These are phyloP conservation scores for Fringilla coelebs DNA, from an alignment of 2,797 vertebrate genomes.

Conservation along the genomic window DNA sequence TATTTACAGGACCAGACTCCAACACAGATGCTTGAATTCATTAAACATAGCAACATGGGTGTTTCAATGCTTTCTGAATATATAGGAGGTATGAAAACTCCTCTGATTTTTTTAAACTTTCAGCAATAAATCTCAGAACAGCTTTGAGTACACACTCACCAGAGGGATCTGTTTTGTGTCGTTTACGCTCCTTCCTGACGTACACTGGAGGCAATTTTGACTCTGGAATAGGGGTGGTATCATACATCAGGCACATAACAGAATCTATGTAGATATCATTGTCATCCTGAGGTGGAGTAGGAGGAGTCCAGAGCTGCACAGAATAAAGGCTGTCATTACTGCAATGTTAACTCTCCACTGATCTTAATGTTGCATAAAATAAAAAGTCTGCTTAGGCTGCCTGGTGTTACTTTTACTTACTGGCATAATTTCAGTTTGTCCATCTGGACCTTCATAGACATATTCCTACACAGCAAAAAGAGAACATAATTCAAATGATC, in stretches of 20 bases:
- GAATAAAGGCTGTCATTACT: background rate
- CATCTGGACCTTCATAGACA: slow-evolving; percentile 88
- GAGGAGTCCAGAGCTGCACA: slow-evolving; percentile 90
- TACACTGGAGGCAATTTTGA: slow-evolving; percentile 89
- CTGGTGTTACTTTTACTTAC: slow-evolving; percentile 70
- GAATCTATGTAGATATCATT: slow-evolving; percentile 94
- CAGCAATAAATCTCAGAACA: background rate
- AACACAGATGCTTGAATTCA: background rate
- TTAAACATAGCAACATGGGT: background rate
- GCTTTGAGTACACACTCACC: slow-evolving; percentile 66
- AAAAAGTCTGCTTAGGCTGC: background rate
- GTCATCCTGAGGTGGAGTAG: slow-evolving; percentile 92
- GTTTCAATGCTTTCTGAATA: background rate
- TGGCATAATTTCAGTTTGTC: slow-evolving; percentile 94
- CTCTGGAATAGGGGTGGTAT: slow-evolving; percentile 87
- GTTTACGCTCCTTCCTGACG: slow-evolving; percentile 90
- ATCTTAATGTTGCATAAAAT: background rate
- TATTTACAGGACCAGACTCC: background rate
- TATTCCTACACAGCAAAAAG: slow-evolving; percentile 81
- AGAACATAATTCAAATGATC: background rate
- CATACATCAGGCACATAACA: slow-evolving; percentile 94
- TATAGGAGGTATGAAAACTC: background rate
- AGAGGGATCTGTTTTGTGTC: slow-evolving; percentile 88
- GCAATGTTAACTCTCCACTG: background rate
- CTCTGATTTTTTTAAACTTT: background rate